Evolutionary conservation across 1,140 invertebrate species (phyloP).

Genomic region (Bradysia coprophila): DNA sequence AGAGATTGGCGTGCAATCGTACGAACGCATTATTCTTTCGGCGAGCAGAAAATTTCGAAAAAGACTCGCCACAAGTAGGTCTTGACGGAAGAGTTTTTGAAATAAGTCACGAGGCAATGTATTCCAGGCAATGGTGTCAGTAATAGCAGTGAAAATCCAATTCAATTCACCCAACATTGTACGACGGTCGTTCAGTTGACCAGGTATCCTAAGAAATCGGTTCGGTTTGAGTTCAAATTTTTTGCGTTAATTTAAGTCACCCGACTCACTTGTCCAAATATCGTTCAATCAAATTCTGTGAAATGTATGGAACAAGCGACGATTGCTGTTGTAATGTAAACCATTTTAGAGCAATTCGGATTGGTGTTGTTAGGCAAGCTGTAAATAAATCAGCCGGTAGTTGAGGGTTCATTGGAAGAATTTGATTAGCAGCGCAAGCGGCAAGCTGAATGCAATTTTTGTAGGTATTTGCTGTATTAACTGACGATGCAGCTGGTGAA

Average conservation of each 20-base stretch:
- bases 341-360: constrained; percentile 92
- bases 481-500: constrained; percentile 1
- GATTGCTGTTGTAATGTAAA: constrained; percentile 69
- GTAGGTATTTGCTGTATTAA: constrained; percentile 26
- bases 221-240: too few species aligned
- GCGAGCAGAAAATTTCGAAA: constrained; percentile 96
- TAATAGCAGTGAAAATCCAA: constrained; percentile 99
- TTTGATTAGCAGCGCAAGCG: constrained; percentile 80
- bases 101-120: constrained; percentile 82
- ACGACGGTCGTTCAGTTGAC: constrained; percentile 80
- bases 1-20: constrained; percentile 90
- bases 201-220: constrained; percentile 72
- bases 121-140: constrained; percentile 99
- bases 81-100: constrained; percentile 92
- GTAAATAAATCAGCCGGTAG: constrained; percentile 98
- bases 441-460: constrained; percentile 92
- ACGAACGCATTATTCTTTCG: constrained; percentile 87
- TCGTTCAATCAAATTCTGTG: not conserved
- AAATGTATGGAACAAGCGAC: constrained; percentile 51
- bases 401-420: constrained; percentile 93
- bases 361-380: constrained; percentile 92
- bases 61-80: constrained; percentile 92
- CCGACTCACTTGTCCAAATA: too few species aligned
- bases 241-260: too few species aligned
- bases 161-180: constrained; percentile 98